Evolutionary conservation across 2,888 invertebrate species (phyloP), one percentile per base, ranked within the genome.

Genomic region (Aproaerema taeniolella): DNA sequence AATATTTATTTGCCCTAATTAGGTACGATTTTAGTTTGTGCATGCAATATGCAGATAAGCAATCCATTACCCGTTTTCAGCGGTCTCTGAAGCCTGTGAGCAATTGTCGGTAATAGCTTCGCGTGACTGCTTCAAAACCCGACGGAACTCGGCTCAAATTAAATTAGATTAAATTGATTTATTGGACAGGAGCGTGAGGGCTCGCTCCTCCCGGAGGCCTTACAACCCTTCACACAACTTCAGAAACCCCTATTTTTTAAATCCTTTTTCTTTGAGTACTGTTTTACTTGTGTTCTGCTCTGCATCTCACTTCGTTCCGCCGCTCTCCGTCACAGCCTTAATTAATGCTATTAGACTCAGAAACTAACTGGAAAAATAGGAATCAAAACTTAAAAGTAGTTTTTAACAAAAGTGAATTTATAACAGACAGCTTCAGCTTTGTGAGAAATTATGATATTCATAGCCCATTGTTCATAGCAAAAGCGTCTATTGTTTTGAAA

Each of bases 121-220:
- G 81, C 83, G 79, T 82, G 85, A 80, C 76, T 67, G 36, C 44
- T 50, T 65, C 52, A 58, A 66, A 62, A 52, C 50, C 55, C 55
- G 61, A 65, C 77, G 80, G 81, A 77, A 70, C 71, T 63, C 67
- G 71, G 66, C 65, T 71, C 61, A 77, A 85, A 85, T 82, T 82
- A 81, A 82, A 83, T 85, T 82, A 85, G 76, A 83, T 81, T 77
- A 81, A 86, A 85, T 85, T 86, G 85, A 85, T 85, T 85, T 85
- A 82, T 78, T 72, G 72, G 67, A 59, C 61, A 71, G 70, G 69
- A 73, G 64, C 76, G 76, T 70, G 73, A 70, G 66, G 45, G 52
- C 53, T 41, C 46, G 41, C 45, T 44, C 46, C 47, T 47, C 38
- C 25, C 49, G 49, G 43, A 39, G 40, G 45, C 39, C 44, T 39